Conservation (phyloP, 2,797 vertebrate genomes). For the Siniperca obscura region DNA sequence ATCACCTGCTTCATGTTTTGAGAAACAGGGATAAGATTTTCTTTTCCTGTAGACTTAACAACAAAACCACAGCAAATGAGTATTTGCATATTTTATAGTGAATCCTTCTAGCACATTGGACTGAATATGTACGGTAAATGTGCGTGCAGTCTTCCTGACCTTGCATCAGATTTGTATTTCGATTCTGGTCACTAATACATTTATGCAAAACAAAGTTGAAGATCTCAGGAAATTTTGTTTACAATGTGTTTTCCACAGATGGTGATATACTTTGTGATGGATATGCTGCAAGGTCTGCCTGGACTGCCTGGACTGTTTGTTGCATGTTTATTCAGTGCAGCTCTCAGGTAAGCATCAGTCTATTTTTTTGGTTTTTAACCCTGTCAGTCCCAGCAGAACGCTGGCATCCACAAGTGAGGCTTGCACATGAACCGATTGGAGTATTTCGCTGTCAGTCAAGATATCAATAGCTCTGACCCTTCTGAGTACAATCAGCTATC, state of each 20-base stretch:
- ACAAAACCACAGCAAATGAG: neutral
- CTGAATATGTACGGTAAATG: neutral
- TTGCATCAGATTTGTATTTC: neutral
- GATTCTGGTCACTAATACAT: accelerated
- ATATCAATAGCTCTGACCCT: neutral
- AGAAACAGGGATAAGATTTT: neutral
- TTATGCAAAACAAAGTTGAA: neutral
- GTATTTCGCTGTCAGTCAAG: neutral
- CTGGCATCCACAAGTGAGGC: neutral
- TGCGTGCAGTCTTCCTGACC: neutral
- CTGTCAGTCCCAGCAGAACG: neutral
- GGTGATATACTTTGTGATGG: slow-evolving; percentile 93
- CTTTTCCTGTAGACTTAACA: neutral
- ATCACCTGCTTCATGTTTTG: neutral
- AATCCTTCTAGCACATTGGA: accelerated
- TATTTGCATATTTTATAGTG: slow-evolving; percentile 31
- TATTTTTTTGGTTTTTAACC: neutral
- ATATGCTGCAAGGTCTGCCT: slow-evolving; percentile 87
- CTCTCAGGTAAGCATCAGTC: slow-evolving; percentile 86
- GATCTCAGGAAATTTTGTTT: neutral
- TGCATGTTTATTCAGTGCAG: slow-evolving; percentile 93
- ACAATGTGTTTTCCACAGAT: slow-evolving; percentile 79
- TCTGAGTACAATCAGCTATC: neutral
- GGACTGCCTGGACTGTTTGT: slow-evolving; percentile 93
- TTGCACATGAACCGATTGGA: neutral